Percentiles rank a stretch among this genome's conserved stretches.
Conservation (phyloP, 2,113 vertebrate species). For the Gallinago media region DNA sequence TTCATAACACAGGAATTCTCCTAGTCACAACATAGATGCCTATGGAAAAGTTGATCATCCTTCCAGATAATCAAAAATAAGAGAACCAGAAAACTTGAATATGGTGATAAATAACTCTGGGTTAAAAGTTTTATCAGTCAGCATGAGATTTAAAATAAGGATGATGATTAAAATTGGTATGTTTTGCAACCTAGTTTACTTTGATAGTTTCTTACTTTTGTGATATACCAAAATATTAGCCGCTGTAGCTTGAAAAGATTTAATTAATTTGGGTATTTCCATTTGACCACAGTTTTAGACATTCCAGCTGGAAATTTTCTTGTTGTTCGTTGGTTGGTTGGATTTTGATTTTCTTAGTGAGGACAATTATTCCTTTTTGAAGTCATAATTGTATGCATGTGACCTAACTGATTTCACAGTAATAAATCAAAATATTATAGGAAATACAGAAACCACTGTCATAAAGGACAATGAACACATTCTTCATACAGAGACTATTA, state of each 20-base stretch:
- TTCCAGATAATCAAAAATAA: not conserved
- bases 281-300: not conserved
- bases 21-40: not conserved
- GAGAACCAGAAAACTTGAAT: not conserved
- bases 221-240: not conserved
- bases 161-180: not conserved
- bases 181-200: not conserved
- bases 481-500: not conserved
- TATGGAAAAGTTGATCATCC: not conserved
- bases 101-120: not conserved
- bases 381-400: not conserved
- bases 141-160: not conserved
- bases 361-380: not conserved
- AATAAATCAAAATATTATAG: not conserved
- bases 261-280: not conserved
- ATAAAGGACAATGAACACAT: not conserved
- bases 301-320: not conserved
- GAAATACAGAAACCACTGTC: not conserved
- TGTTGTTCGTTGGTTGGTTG: not conserved
- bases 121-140: not conserved
- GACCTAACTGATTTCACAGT: not conserved
- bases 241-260: not conserved
- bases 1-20: not conserved
- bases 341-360: not conserved
- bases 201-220: not conserved